Evolutionary conservation across 2,113 vertebrate genomes (phyloP), one percentile per base, ranked within the genome.

Genomic region (Bufo gargarizans): DNA sequence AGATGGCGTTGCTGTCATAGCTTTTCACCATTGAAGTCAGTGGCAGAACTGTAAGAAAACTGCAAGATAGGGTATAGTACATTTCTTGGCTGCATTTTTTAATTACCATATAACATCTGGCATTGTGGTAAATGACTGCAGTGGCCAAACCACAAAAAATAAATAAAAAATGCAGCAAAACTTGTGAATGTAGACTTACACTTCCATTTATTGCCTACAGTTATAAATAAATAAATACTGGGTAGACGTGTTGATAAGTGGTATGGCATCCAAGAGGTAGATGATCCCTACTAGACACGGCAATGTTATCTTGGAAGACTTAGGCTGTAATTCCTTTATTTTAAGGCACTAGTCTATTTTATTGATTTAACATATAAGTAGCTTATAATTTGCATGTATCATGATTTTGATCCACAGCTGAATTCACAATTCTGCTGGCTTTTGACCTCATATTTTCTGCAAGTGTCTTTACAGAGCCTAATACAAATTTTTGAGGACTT

Each of bases 81-180:
- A 33, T 3, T 33, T 33, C 43, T 71, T 71, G 67, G 22, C 67
- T 22, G 20, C n/a, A 4, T 69, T 69, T 69, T 69, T 69, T 69
- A 69, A 69, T n/a, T 69, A 69, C 19, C 19, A 63, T 63, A 19
- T 63, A 63, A 67, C 67, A 71, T 71, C 67, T 71, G 67, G 67
- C n/a, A 1, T 71, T 71, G 67, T 71, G 22, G 67, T 71, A 71
- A 71, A 71, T 33, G 33, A 71, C 4, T 71, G 67, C n/a, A n/a
- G 63, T 20, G 17, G 63, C 63, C 63, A 71, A 43, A 71, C 67
- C 67, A 71, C 67, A 71, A 71, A 43, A 71, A 43, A 71, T 13
- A 33, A 71, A 69, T 0, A n/a, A 43, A 71, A 43, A 33, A 43
- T 33, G 33, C 33, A 33, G 33, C n/a, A 43, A 22, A 12, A 33